Conservation (phyloP, 1,140 invertebrate species). For the Holcopasites calliopsidis region DNA sequence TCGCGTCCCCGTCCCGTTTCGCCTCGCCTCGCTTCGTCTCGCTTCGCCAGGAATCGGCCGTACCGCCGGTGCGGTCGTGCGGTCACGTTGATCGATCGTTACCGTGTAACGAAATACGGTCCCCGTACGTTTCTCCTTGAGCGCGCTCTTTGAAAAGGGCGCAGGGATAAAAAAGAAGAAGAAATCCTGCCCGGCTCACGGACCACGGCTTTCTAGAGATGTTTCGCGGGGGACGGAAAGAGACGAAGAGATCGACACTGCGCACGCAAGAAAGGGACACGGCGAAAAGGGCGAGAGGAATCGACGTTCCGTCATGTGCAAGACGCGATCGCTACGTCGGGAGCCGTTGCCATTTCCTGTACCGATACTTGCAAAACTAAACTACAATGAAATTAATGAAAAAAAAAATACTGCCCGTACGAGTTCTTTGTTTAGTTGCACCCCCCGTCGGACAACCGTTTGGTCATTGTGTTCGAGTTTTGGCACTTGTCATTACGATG, state of each 20-base stretch:
- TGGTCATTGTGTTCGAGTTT: not conserved
- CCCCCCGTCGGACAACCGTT: not conserved
- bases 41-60: slow-evolving; percentile 36
- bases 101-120: slow-evolving; percentile 65
- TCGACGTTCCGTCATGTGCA: not conserved
- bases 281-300: not conserved
- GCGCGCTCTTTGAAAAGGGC: slow-evolving; percentile 64
- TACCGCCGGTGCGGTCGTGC: slow-evolving; percentile 58
- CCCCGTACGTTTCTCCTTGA: slow-evolving; percentile 63
- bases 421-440: not conserved
- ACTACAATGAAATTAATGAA: too few relatives aligned
- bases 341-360: slow-evolving; percentile 47
- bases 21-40: slow-evolving; percentile 15
- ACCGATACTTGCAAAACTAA: slow-evolving; percentile 21
- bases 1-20: slow-evolving; percentile 5
- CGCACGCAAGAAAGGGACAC: not conserved
- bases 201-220: slow-evolving; percentile 57
- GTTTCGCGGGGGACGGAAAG: slow-evolving; percentile 8
- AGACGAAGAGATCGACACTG: not conserved
- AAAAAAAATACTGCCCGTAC: not conserved
- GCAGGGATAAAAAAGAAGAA: slow-evolving; percentile 61
- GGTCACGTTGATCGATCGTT: slow-evolving; percentile 67
- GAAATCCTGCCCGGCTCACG: slow-evolving; percentile 53
- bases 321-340: slow-evolving; percentile 30
- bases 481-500: slow-evolving; percentile 42